Base-by-base conservation (phyloP, 2,888 invertebrate species). In the Exocentrus adspersus region DNA sequence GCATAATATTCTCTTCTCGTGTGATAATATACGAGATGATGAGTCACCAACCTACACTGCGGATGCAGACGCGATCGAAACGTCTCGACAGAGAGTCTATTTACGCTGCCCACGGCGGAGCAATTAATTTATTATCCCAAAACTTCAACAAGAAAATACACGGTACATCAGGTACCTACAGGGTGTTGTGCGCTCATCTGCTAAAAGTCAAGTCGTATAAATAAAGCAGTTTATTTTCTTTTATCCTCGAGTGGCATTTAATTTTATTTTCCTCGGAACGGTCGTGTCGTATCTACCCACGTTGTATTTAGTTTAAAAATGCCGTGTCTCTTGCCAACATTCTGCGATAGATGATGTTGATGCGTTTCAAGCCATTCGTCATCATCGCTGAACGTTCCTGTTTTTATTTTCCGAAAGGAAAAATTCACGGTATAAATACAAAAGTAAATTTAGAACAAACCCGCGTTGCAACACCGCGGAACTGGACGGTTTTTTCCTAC, bases 61-160 rank as follows among this genome's bases (percentile, higher is more conserved):
- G 58, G 48, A 58, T 48, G 43, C 58, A 46, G 58, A 50, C 58
- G 24, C 58, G 46, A 58, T 58, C 58, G 58, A 58, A 58, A 46
- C 48, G 58, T 48, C 58, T 48, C 58, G 58, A 28, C 58, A 45
- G 6, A n/a, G 16, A 30, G 16, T 21, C 12, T 48, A 30, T 9
- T n/a, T 16, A 19, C 16, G 19, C 32, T 12, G 17, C 42, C 43
- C 30, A 32, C 32, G 37, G 9, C 45, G n/a, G 32, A 32, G 32
- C n/a, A 16, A 24, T 24, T 37, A 37, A 12, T 37, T 37, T 37
- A 12, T 37, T 9, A n/a, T 14, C 12, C 10, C 5, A 12, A n/a
- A n/a, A n/a, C n/a, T n/a, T n/a, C n/a, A n/a, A n/a, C n/a, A n/a
- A n/a, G n/a, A n/a, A n/a, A n/a, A n/a, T n/a, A n/a, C n/a, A n/a